Conservation (phyloP, 1,140 invertebrate species). For the Drosophila sulfurigaster region DNA sequence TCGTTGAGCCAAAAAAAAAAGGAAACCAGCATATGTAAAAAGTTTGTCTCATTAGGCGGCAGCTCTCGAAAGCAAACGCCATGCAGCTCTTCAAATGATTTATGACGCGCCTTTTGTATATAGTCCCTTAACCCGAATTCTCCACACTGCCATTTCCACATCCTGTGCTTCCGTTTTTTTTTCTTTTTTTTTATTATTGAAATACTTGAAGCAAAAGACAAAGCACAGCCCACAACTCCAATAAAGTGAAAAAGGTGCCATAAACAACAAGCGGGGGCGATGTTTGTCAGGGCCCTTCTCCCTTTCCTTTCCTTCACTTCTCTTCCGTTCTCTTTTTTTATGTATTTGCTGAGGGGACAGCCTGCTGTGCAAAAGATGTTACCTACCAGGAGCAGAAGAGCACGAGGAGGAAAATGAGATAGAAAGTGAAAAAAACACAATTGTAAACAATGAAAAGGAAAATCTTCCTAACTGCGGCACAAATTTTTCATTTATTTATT, state of each 20-base stretch:
- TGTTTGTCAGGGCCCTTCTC: slow-evolving; percentile 54
- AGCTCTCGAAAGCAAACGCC: slow-evolving; percentile 28
- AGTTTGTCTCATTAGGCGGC: slow-evolving; percentile 67
- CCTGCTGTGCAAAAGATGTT: slow-evolving; percentile 55
- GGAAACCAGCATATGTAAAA: slow-evolving; percentile 46
- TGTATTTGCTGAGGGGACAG: slow-evolving; percentile 45
- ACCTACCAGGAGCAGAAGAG: slow-evolving; percentile 24
- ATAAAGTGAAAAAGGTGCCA: slow-evolving; percentile 82
- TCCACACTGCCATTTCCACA: slow-evolving; percentile 7
- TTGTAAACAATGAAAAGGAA: slow-evolving; percentile 77
- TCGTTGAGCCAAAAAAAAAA: slow-evolving; percentile 14
- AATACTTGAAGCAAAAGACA: slow-evolving; percentile 72
- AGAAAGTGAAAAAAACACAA: slow-evolving; percentile 63
- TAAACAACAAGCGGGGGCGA: slow-evolving; percentile 68
- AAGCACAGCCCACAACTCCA: slow-evolving; percentile 64
- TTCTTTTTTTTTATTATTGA: slow-evolving; percentile 58
- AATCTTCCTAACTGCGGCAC: slow-evolving; percentile 72
- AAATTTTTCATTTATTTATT: slow-evolving; percentile 83
- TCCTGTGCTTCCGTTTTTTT: slow-evolving; percentile 2
- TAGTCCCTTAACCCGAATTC: slow-evolving; percentile 35
- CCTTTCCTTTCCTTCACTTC: slow-evolving; percentile 16
- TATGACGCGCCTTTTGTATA: slow-evolving; percentile 51
- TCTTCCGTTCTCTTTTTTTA: slow-evolving; percentile 16
- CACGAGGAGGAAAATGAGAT: slow-evolving; percentile 7
- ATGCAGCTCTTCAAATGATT: slow-evolving; percentile 64